Evolutionary conservation across 2,113 vertebrate genomes (phyloP).

Genomic region (Hyperopisus bebe): DNA sequence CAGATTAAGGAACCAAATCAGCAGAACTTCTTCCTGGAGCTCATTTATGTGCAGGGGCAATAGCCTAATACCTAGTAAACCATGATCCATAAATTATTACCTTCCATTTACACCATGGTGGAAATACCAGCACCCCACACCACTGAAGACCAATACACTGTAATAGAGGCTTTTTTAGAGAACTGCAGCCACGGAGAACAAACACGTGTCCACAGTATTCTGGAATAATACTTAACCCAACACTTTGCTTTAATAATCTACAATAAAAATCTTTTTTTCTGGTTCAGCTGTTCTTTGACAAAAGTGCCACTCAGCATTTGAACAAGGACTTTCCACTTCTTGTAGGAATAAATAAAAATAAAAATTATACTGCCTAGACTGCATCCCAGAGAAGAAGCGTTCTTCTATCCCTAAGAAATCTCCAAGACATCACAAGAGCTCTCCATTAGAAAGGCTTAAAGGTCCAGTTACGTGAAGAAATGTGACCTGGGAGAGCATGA

Average conservation of each 20-base stretch:
- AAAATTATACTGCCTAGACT: background rate
- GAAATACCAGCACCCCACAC: background rate
- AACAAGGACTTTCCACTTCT: background rate
- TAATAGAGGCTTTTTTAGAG: background rate
- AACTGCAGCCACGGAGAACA: too few relatives aligned
- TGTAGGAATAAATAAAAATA: background rate
- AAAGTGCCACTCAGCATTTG: background rate
- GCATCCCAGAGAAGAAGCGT: background rate
- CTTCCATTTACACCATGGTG: background rate
- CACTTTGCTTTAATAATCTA: background rate
- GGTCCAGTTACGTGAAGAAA: background rate
- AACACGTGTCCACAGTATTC: background rate
- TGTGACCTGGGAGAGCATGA: background rate
- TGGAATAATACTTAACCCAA: background rate
- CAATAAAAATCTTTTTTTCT: background rate
- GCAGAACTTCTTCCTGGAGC: conserved; percentile 39
- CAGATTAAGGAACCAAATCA: background rate
- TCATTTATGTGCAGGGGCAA: conserved; percentile 46
- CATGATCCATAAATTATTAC: conserved; percentile 35
- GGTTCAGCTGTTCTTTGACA: background rate
- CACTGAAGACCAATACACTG: background rate
- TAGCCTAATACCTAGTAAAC: conserved; percentile 50
- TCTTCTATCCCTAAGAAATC: background rate
- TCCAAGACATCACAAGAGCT: background rate
- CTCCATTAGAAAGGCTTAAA: background rate